Evolutionary conservation across 1,140 invertebrate genomes (phyloP).

Genomic region (Drosophila triauraria): DNA sequence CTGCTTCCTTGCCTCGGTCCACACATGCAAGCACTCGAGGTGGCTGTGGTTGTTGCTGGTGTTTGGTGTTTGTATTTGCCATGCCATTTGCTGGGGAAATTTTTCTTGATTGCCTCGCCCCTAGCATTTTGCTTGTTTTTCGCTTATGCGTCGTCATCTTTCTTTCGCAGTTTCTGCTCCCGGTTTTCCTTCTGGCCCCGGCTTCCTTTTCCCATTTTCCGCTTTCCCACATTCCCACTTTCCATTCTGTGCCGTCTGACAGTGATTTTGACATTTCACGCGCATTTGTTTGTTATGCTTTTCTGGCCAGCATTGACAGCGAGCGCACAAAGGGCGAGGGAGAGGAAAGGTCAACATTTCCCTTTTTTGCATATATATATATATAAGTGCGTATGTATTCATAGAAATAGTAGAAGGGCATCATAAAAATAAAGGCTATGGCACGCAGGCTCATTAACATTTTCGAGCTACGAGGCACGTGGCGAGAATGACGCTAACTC

Average conservation of each 20-base stretch:
- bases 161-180: conserved; percentile 48
- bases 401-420: conserved; percentile 38
- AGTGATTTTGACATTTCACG: conserved; percentile 82
- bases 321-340: background rate
- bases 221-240: background rate
- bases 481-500: conserved; percentile 54
- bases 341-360: conserved; percentile 67
- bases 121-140: conserved; percentile 68
- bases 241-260: conserved; percentile 32
- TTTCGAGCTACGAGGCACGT: conserved; percentile 42
- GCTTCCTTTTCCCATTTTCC: conserved; percentile 8
- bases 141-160: conserved; percentile 75
- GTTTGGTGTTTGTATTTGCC: conserved; percentile 60
- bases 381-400: conserved; percentile 37
- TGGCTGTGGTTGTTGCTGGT: conserved; percentile 42
- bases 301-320: conserved; percentile 30
- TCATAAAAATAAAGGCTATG: conserved; percentile 56
- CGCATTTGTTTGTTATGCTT: conserved; percentile 74
- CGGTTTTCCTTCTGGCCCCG: background rate
- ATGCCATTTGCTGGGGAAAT: conserved; percentile 73
- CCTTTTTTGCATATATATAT: conserved; percentile 49
- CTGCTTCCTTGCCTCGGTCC: background rate
- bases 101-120: conserved; percentile 78
- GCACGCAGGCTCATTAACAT: conserved; percentile 61
- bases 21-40: conserved; percentile 66